Evolutionary conservation across 1,140 invertebrate genomes (phyloP).

Genomic region (Drosophila mayri): DNA sequence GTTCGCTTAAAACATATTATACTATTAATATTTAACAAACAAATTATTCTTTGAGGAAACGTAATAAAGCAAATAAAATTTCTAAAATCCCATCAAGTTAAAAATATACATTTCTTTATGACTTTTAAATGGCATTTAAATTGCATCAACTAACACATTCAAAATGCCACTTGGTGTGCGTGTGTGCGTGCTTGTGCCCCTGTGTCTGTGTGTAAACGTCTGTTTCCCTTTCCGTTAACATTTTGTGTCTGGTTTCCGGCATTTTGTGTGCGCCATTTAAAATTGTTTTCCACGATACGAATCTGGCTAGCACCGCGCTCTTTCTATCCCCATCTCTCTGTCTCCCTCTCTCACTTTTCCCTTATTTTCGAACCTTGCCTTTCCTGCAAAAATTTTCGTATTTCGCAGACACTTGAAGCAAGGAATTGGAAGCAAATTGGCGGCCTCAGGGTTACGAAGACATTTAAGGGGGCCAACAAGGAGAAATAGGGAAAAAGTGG

Average conservation of each 20-base stretch:
- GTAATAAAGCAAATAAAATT: constrained; percentile 1
- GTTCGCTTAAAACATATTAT: not conserved
- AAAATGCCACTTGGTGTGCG: constrained; percentile 10
- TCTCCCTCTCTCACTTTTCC: not conserved
- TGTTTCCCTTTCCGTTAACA: constrained; percentile 80
- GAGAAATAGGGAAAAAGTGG: constrained; percentile 28
- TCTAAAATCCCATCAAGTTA: constrained; percentile 10
- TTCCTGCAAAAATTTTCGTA: constrained; percentile 34
- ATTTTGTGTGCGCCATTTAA: constrained; percentile 79
- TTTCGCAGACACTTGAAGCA: constrained; percentile 65
- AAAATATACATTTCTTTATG: constrained; percentile 5
- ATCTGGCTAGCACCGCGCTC: constrained; percentile 53
- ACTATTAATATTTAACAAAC: not conserved
- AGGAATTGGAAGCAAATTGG: constrained; percentile 79
- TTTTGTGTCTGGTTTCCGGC: constrained; percentile 82
- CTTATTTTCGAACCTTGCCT: constrained; percentile 1
- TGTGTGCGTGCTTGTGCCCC: constrained; percentile 17
- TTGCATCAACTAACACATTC: constrained; percentile 38
- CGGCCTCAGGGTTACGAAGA: constrained; percentile 54
- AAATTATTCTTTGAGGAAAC: too few relatives aligned
- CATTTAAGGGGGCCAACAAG: constrained; percentile 57
- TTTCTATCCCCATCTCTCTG: constrained; percentile 1
- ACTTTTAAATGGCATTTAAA: constrained; percentile 34
- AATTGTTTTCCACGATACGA: constrained; percentile 80
- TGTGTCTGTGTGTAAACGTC: constrained; percentile 45